Evolutionary conservation across 2,113 vertebrate species (phyloP), one percentile per base, ranked within the genome.

Genomic region (Oncorhynchus gorbuscha): DNA sequence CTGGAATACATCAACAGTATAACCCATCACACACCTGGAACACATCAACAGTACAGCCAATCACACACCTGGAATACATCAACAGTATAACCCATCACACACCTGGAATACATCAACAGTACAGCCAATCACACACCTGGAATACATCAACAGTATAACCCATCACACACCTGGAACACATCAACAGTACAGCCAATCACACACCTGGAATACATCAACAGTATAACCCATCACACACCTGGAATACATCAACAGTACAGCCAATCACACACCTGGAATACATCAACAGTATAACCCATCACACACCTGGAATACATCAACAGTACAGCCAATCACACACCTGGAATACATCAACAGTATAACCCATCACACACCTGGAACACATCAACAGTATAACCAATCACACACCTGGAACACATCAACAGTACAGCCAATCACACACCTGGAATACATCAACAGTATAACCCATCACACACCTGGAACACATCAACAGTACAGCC

Each of bases 11-110:
- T 35, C 32, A 35, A 35, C 32, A 35, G 80, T 97, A 99, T 0
- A 98, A 71, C 98, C 98, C 99, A 90, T 97, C 96, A 87, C 96
- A 98, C 80, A 99, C 97, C 98, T 99, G 86, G 11, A 45, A 70
- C 1, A 45, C 8, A 70, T 14, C 7, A 61, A 61, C 12, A 12
- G 49, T 51, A 51, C 0, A 51, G 1, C 13, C 13, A 0, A 51
- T 51, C 14, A 51, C 49, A 39, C 39, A 99, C 97, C 97, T 99
- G 32, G 5, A 35, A 35, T 0, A 35, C 32, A 35, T 35, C 32
- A 35, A 35, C 32, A 35, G 32, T 35, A 35, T 1, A 35, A 1
- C 32, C 32, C 3, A 45, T 64, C 61, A 64, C 61, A 64, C 61
- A 64, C 97, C 98, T 99, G 32, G 32, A 35, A 35, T 0, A 35